Conservation (phyloP, 2,113 vertebrate species). For the Otolemur garnettii region DNA sequence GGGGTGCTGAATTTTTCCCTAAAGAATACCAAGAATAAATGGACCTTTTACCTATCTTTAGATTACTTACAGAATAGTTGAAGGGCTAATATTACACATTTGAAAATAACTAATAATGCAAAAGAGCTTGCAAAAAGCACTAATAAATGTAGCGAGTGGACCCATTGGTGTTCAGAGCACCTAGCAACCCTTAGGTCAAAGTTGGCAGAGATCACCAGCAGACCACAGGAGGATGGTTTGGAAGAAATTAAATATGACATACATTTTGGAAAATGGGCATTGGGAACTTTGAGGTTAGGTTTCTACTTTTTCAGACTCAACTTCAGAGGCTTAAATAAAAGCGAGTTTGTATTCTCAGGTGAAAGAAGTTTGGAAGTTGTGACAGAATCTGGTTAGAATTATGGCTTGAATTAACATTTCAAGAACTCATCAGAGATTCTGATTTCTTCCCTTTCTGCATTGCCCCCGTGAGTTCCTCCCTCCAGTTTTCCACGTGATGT, state of each 20-base stretch:
- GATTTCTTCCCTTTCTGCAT: neutral
- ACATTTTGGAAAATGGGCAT: neutral
- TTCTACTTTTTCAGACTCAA: neutral
- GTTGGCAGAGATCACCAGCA: neutral
- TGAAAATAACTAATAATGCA: neutral
- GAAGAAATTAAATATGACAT: neutral
- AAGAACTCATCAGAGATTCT: neutral
- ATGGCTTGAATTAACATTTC: neutral
- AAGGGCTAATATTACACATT: neutral
- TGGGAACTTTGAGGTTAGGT: neutral
- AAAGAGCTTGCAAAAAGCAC: neutral
- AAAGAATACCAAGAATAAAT: neutral
- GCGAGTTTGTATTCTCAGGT: neutral
- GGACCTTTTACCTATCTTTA: neutral
- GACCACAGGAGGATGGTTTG: neutral
- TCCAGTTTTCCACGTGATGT: neutral
- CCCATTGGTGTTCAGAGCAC: neutral
- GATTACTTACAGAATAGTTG: neutral
- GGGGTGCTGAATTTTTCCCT: neutral
- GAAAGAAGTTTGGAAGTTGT: neutral
- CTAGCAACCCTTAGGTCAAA: neutral
- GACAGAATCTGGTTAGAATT: neutral
- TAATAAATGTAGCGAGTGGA: neutral
- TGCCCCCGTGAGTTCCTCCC: neutral
- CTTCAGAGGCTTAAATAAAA: neutral